Percentiles rank a stretch among this genome's conserved stretches.
Conservation (phyloP, 1,140 invertebrate species). For the Chelonus insularis region DNA sequence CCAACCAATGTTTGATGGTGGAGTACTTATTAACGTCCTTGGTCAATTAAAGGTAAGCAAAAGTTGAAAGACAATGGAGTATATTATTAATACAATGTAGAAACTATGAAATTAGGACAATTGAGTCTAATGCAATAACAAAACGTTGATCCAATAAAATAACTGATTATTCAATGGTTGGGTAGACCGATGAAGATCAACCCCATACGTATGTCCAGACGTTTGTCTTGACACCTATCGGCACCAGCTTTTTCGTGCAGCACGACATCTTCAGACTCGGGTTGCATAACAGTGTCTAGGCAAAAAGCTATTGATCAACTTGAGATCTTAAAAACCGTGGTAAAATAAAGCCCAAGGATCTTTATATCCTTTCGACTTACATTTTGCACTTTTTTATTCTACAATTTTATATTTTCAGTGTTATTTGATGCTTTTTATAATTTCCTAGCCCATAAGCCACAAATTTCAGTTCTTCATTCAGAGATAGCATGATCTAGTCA, state of each 20-base stretch:
- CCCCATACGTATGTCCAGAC: slow-evolving; percentile 89
- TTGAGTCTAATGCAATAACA: neutral
- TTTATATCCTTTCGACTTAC: slow-evolving; percentile 2
- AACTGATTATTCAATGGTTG: slow-evolving; percentile 46
- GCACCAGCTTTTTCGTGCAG: slow-evolving; percentile 85
- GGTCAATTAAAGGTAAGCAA: slow-evolving; percentile 83
- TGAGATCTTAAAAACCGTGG: slow-evolving; percentile 41
- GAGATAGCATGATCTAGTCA: too few species aligned
- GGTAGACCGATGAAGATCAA: slow-evolving; percentile 88
- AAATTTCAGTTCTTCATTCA: too few species aligned
- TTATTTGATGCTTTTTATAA: too few species aligned
- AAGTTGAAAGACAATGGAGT: neutral
- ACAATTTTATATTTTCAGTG: slow-evolving; percentile 1
- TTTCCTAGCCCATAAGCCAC: too few species aligned
- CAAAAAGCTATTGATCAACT: slow-evolving; percentile 40
- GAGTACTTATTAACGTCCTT: slow-evolving; percentile 89
- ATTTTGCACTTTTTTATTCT: neutral
- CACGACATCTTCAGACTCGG: slow-evolving; percentile 89
- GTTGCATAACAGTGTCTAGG: slow-evolving; percentile 73
- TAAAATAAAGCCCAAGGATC: slow-evolving; percentile 46
- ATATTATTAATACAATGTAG: neutral
- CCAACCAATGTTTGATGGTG: slow-evolving; percentile 94
- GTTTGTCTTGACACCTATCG: slow-evolving; percentile 87
- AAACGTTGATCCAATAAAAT: neutral
- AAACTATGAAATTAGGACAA: neutral